Percentiles rank a stretch among this genome's conserved stretches.
These are phyloP conservation scores for Eristalinus aeneus DNA, from an alignment of 2,888 invertebrate genomes.

Conservation along the genomic window DNA sequence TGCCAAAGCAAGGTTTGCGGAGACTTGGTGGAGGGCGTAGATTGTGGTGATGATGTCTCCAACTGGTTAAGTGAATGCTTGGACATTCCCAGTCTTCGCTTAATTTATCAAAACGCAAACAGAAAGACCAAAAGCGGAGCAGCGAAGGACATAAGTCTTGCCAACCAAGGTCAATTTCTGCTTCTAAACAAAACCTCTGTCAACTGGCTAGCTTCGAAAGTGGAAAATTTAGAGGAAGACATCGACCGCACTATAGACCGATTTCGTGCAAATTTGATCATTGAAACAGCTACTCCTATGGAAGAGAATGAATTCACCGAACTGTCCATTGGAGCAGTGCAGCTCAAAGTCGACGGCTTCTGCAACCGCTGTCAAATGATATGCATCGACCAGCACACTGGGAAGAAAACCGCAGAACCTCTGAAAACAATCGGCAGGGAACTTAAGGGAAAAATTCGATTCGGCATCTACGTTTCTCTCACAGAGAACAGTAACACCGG, in stretches of 20 bases:
- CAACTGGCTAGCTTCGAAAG: slow-evolving; percentile 85
- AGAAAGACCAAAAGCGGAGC: slow-evolving; percentile 74
- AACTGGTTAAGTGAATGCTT: slow-evolving; percentile 91
- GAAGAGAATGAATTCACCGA: slow-evolving; percentile 88
- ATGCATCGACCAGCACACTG: slow-evolving; percentile 94
- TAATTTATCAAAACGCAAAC: slow-evolving; percentile 84
- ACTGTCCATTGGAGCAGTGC: slow-evolving; percentile 84
- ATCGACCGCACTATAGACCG: slow-evolving; percentile 86
- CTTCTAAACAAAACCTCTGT: slow-evolving; percentile 90
- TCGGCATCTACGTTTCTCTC: slow-evolving; percentile 88
- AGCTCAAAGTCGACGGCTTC: slow-evolving; percentile 86
- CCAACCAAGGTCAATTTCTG: slow-evolving; percentile 93
- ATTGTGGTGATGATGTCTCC: slow-evolving; percentile 91
- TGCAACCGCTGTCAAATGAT: slow-evolving; percentile 98
- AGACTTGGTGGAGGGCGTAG: slow-evolving; percentile 88
- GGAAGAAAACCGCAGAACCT: slow-evolving; percentile 89
- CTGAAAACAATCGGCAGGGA: slow-evolving; percentile 87
- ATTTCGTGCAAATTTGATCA: slow-evolving; percentile 95
- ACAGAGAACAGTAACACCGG: slow-evolving; percentile 5
- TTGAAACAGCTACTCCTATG: slow-evolving; percentile 87
- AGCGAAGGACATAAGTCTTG: slow-evolving; percentile 83
- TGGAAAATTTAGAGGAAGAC: slow-evolving; percentile 82
- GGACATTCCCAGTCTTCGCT: slow-evolving; percentile 85
- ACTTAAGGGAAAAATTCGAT: slow-evolving; percentile 88
- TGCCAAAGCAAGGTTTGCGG: slow-evolving; percentile 94